Base-by-base conservation (phyloP, 1,140 invertebrate species). In the Galendromus occidentalis region DNA sequence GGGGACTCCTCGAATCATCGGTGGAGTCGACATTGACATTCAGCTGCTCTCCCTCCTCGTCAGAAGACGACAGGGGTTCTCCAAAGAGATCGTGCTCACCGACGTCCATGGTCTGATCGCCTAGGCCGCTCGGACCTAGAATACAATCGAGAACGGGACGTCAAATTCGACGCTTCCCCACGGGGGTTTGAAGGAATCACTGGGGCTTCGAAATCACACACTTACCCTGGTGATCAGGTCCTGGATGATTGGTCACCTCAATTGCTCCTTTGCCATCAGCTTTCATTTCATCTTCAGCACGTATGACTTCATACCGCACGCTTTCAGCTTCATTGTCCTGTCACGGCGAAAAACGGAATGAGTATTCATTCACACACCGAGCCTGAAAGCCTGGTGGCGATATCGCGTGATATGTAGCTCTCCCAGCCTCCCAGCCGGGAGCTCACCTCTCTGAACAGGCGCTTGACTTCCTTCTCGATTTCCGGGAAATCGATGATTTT, bases 401-500 rank as follows among this genome's bases (percentile, higher is more conserved):
- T 59, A 47, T 47, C 45, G 14, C 4, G 28, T 5, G 45, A 22
- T 47, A 47, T 14, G 42, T 44, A 44, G n/a, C 14, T 44, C n/a
- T 14, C 14, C 42, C 42, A 44, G n/a, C 7, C 28, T 22, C 14
- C 45, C n/a, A n/a, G 71, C 72, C 45, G 45, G 4, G 28, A 59
- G 2, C 22, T 59, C 33, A 59, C 51, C 51, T 84, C 84, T 70
- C 90, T 80, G 14, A 98, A 80, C 20, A 98, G 76, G 65, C 91
- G 78, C 75, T 95, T 94, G 17, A 84, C 82, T 80, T 97, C 93
- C 75, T 96, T 97, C 74, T 98, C 94, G 70, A 97, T 93, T 79
- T 97, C 93, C 1, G 91, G 91, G 51, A 91, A 89, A 77, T 98
- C 94, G 1, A 92, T 86, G 77, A 90, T 92, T 76, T 97, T 97